These are phyloP conservation scores for Tenthredo scrophulariae DNA, from an alignment of 2,888 invertebrate genomes.

Conservation along the genomic window DNA sequence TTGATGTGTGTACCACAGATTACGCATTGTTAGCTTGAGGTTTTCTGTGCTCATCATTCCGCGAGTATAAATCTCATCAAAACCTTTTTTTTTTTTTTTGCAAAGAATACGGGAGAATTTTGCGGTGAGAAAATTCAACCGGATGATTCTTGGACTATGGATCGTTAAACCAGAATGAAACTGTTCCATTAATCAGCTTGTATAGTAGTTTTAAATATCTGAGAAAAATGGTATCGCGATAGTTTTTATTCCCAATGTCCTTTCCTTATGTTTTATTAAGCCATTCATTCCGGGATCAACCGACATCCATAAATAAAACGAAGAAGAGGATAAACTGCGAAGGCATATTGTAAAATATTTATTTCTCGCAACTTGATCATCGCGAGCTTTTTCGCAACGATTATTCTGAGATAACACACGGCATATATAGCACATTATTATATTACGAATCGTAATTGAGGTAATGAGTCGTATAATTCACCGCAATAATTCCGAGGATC, in stretches of 20 bases:
- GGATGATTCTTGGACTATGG: not conserved
- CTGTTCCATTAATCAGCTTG: conserved; percentile 5
- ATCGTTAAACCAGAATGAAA: not conserved
- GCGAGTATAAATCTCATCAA: not conserved
- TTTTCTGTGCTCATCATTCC: not conserved
- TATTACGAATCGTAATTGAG: not conserved
- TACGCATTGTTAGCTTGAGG: not conserved
- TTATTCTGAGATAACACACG: not conserved
- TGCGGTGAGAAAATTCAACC: not conserved
- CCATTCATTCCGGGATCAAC: not conserved
- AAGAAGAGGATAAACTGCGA: not conserved
- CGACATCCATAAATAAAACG: not conserved
- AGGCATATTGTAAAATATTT: not conserved
- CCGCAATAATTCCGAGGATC: not conserved
- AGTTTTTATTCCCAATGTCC: not conserved
- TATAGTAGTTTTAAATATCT: not conserved
- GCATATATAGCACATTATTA: not conserved
- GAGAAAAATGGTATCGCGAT: not conserved
- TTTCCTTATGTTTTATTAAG: not conserved
- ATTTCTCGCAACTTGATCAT: not conserved
- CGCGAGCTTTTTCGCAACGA: not conserved
- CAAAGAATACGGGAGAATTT: not conserved
- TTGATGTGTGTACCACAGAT: not conserved
- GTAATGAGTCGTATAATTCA: not conserved
- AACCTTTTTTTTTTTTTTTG: not conserved